phyloP scores from a whole-genome alignment of 2,113 vertebrate genomes.

The Megaceryle maxima region DNA sequence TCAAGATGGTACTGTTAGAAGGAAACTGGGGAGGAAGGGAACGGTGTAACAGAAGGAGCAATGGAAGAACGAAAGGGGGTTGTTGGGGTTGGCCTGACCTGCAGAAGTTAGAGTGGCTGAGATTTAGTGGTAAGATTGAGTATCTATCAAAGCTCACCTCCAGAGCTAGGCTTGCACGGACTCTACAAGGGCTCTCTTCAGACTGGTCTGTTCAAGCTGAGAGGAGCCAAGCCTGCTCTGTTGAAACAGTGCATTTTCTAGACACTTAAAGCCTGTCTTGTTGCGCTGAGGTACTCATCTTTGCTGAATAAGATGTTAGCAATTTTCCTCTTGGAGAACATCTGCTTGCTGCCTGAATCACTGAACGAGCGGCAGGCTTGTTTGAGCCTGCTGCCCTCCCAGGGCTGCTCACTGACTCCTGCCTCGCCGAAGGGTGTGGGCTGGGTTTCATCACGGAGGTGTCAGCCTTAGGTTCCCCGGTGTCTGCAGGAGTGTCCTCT shows the following conservation, averaged over 20 bases:
- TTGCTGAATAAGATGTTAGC: background rate
- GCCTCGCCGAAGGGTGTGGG: slow-evolving; percentile 32
- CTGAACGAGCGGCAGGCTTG: slow-evolving; percentile 7
- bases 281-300: background rate
- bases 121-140: background rate
- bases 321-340: background rate
- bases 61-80: fast-evolving
- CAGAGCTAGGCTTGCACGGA: background rate
- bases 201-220: background rate
- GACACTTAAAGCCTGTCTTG: background rate
- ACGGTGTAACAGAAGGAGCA: background rate
- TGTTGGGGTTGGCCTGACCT: background rate
- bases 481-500: background rate
- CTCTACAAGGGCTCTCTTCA: background rate
- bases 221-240: background rate
- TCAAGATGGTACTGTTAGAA: background rate
- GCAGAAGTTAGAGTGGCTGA: background rate
- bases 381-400: slow-evolving; percentile 57
- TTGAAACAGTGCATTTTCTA: background rate
- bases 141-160: background rate
- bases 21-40: background rate
- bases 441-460: background rate
- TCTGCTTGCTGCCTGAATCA: slow-evolving; percentile 6
- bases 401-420: background rate
- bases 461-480: background rate